phyloP scores from a whole-genome alignment of 2,113 vertebrate species.

The Zootoca vivipara region DNA sequence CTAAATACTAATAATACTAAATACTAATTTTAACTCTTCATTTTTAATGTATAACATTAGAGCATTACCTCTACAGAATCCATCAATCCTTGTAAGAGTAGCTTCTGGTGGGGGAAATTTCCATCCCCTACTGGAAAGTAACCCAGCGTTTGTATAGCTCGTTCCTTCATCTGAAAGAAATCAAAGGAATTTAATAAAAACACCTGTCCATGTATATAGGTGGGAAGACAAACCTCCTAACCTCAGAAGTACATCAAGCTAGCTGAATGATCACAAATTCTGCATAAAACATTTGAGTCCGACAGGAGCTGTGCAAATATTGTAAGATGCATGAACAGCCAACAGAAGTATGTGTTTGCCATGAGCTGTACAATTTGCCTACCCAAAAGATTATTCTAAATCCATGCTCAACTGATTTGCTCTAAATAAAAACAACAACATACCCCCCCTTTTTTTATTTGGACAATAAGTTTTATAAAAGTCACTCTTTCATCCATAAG shows the following conservation, averaged over 20 bases:
- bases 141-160: constrained; percentile 92
- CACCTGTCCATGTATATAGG: not conserved
- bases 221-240: not conserved
- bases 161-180: constrained; percentile 91
- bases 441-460: not conserved
- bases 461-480: not conserved
- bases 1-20: constrained; percentile 10
- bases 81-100: constrained; percentile 95
- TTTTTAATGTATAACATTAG: constrained; percentile 12
- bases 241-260: not conserved
- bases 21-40: not conserved
- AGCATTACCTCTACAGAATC: constrained; percentile 94
- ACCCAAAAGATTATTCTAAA: not conserved
- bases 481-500: not conserved
- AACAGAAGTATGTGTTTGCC: not conserved
- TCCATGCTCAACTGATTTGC: not conserved
- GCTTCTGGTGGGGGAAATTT: constrained; percentile 93
- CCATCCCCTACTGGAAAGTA: constrained; percentile 95
- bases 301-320: not conserved
- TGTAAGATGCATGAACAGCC: not conserved
- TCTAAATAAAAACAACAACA: not conserved
- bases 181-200: not conserved
- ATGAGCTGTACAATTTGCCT: not conserved
- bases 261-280: not conserved
- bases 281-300: not conserved